phyloP scores from a whole-genome alignment of 2,797 vertebrate genomes.

The Sebastes itinus region DNA sequence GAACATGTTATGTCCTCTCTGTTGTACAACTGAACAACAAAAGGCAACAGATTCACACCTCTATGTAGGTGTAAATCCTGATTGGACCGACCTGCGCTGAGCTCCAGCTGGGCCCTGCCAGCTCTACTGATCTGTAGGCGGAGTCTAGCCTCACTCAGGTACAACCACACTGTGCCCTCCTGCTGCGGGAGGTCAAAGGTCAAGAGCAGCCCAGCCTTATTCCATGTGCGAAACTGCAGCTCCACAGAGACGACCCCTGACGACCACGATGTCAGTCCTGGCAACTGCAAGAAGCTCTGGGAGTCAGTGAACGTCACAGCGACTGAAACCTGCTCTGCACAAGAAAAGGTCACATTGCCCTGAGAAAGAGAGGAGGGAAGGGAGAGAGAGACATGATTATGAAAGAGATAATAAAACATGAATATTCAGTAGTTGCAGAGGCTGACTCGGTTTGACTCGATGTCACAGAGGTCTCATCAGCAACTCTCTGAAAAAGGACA shows the following conservation, averaged over 20 bases:
- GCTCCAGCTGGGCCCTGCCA: slow-evolving; percentile 77
- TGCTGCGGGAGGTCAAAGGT: slow-evolving; percentile 81
- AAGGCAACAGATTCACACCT: not conserved
- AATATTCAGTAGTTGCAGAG: slow-evolving; percentile 68
- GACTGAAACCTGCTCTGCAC: slow-evolving; percentile 87
- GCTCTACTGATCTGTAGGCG: slow-evolving; percentile 82
- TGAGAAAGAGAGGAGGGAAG: slow-evolving; percentile 59
- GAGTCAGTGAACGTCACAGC: slow-evolving; percentile 87
- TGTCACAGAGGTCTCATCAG: slow-evolving; percentile 65
- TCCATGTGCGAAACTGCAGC: slow-evolving; percentile 94
- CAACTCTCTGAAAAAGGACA: slow-evolving; percentile 58
- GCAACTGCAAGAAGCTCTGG: slow-evolving; percentile 87
- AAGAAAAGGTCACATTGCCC: slow-evolving; percentile 94
- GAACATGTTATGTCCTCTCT: not conserved
- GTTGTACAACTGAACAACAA: not conserved
- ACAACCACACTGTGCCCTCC: slow-evolving; percentile 77
- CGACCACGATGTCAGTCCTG: slow-evolving; percentile 76
- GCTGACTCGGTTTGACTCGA: slow-evolving; percentile 53
- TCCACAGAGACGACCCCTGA: slow-evolving; percentile 82
- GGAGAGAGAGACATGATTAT: slow-evolving; percentile 44
- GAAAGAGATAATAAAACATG: slow-evolving; percentile 57
- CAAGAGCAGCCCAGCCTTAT: slow-evolving; percentile 87
- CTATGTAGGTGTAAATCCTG: not conserved
- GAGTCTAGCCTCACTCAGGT: slow-evolving; percentile 81
- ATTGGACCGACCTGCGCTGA: slow-evolving; percentile 84